phyloP scores from a whole-genome alignment of 2,797 vertebrate genomes.

The Petrocephalus schoutedeni region DNA sequence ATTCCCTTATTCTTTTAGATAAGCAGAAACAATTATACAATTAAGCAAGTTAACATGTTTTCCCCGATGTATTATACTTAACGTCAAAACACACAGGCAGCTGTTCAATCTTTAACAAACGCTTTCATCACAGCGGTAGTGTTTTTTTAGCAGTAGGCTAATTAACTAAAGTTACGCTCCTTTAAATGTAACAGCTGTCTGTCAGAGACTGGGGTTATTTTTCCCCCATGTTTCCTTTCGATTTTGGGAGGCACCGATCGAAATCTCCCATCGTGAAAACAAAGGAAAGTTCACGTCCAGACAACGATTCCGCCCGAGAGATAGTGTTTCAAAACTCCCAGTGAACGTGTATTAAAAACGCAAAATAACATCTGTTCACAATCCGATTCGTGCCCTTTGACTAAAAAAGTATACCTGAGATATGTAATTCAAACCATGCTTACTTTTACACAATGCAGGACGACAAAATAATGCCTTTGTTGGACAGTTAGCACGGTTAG shows the following conservation, averaged over 20 bases:
- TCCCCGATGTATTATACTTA: neutral
- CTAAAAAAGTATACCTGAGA: constrained; percentile 3
- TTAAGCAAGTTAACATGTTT: neutral
- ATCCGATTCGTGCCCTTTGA: neutral
- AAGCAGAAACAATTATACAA: neutral
- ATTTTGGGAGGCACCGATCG: neutral
- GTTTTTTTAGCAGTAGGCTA: neutral
- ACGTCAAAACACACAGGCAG: neutral
- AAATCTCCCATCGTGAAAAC: constrained; percentile 2
- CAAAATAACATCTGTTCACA: constrained; percentile 17
- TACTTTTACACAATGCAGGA: constrained; percentile 1
- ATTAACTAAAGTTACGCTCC: neutral
- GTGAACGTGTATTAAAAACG: constrained; percentile 7
- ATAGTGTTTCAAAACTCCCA: neutral
- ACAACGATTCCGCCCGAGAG: neutral
- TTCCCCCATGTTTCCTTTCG: neutral
- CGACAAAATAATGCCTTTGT: constrained; percentile 4
- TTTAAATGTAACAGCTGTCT: neutral
- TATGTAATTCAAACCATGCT: constrained; percentile 5
- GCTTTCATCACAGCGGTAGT: neutral
- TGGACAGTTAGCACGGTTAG: neutral
- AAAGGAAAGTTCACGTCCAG: neutral
- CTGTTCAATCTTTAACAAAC: neutral
- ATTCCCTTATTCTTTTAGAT: neutral
- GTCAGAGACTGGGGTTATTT: neutral